Conservation (phyloP, 2,888 invertebrate species). For the Alentia gelatinosa region DNA sequence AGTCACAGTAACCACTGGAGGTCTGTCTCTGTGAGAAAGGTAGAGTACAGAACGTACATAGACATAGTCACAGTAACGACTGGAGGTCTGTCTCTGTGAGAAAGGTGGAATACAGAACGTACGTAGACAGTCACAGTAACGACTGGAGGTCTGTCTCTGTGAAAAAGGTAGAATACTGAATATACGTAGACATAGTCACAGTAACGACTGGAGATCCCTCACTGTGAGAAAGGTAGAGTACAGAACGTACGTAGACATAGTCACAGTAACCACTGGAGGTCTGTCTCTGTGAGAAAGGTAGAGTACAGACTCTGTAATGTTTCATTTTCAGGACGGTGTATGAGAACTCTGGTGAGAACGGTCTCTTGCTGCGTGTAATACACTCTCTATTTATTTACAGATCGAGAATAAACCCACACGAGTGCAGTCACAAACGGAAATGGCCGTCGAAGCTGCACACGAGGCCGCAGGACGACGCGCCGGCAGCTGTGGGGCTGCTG, state of each 20-base stretch:
- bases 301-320: background rate
- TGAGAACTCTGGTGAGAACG: too few relatives aligned
- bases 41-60: too few relatives aligned
- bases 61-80: too few relatives aligned
- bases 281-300: background rate
- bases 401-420: background rate
- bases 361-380: background rate
- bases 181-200: too few relatives aligned
- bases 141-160: too few relatives aligned
- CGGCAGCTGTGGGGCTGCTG: background rate
- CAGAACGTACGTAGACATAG: background rate
- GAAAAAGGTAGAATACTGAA: too few relatives aligned
- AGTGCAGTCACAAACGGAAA: constrained; percentile 25
- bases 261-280: background rate
- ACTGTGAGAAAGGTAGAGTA: background rate
- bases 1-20: too few relatives aligned
- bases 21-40: too few relatives aligned
- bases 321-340: background rate
- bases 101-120: too few relatives aligned
- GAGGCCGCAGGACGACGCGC: background rate
- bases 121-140: too few relatives aligned
- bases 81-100: too few relatives aligned
- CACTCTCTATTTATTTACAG: background rate
- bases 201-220: too few relatives aligned
- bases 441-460: background rate